Percentiles rank a stretch among this genome's conserved stretches.
phyloP scores from a whole-genome alignment of 2,113 vertebrate genomes.

The Forbesichthys papilliferus region DNA sequence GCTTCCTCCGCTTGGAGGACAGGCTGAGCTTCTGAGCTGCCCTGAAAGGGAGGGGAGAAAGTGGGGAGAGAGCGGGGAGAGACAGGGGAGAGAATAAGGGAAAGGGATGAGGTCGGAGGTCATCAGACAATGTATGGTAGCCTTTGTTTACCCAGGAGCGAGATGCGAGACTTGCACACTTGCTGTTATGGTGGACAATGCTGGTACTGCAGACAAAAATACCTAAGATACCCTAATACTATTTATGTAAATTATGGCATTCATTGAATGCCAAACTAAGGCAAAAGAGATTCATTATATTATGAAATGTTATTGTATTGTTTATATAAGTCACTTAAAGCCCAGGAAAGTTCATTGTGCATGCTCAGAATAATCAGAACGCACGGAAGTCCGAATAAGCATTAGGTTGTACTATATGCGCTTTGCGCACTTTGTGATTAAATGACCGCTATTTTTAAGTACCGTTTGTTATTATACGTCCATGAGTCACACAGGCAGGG shows the following conservation, averaged over 20 bases:
- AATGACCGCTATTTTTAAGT: not conserved
- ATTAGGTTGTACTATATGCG: not conserved
- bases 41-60: constrained; percentile 70
- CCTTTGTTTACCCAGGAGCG: not conserved
- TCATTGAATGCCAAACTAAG: no score
- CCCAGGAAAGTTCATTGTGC: not conserved
- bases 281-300: no score
- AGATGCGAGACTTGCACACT: no score
- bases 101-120: constrained; percentile 14
- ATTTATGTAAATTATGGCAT: no score
- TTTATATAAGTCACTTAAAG: no score
- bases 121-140: not conserved
- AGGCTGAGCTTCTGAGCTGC: constrained; percentile 98
- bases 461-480: not conserved
- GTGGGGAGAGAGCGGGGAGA: constrained; percentile 23
- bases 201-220: no score
- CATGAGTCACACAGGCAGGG: not conserved
- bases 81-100: not conserved
- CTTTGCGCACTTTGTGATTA: not conserved
- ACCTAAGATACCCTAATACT: no score
- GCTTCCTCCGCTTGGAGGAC: constrained; percentile 96
- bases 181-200: no score
- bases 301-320: no score
- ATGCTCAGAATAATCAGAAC: not conserved
- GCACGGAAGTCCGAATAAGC: not conserved